Evolutionary conservation across 2,113 vertebrate species (phyloP).

Genomic region (Lophochroa leadbeateri): DNA sequence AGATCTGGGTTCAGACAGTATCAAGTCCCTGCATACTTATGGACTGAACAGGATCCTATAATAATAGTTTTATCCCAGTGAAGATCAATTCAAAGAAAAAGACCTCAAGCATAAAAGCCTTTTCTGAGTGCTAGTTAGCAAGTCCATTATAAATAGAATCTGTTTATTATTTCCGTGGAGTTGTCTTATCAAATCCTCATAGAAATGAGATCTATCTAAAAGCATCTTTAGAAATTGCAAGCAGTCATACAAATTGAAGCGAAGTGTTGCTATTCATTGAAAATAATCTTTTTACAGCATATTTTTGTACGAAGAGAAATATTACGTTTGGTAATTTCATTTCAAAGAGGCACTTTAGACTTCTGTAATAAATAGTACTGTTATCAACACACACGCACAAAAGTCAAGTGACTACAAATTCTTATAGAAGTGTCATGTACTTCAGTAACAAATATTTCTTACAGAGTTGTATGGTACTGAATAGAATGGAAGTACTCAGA

Average conservation of each 20-base stretch:
- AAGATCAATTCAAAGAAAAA: slow-evolving; percentile 14
- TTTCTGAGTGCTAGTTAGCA: slow-evolving; percentile 30
- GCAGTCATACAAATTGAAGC: slow-evolving; percentile 45
- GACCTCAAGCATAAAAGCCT: background rate
- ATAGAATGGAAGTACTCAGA: background rate
- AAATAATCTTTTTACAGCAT: slow-evolving; percentile 61
- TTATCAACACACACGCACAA: slow-evolving; percentile 32
- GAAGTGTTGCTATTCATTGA: slow-evolving; percentile 46
- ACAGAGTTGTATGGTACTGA: background rate
- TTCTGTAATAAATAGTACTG: slow-evolving; percentile 58
- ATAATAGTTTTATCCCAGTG: background rate
- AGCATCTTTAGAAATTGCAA: slow-evolving; percentile 54
- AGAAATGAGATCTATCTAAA: slow-evolving; percentile 56
- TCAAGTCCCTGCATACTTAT: background rate
- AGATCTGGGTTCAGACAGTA: background rate
- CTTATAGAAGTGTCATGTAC: background rate
- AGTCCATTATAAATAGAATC: slow-evolving; percentile 17
- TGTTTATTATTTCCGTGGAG: slow-evolving; percentile 29
- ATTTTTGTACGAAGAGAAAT: slow-evolving; percentile 31
- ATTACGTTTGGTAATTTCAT: slow-evolving; percentile 66
- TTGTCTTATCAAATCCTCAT: slow-evolving; percentile 58
- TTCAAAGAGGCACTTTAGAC: slow-evolving; percentile 53
- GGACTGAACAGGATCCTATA: background rate
- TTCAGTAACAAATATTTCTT: slow-evolving; percentile 45
- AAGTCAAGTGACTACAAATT: slow-evolving; percentile 52